Evolutionary conservation across 92 coral and sea anemone species (phyloP).

Genomic region (Actinostola sp.): DNA sequence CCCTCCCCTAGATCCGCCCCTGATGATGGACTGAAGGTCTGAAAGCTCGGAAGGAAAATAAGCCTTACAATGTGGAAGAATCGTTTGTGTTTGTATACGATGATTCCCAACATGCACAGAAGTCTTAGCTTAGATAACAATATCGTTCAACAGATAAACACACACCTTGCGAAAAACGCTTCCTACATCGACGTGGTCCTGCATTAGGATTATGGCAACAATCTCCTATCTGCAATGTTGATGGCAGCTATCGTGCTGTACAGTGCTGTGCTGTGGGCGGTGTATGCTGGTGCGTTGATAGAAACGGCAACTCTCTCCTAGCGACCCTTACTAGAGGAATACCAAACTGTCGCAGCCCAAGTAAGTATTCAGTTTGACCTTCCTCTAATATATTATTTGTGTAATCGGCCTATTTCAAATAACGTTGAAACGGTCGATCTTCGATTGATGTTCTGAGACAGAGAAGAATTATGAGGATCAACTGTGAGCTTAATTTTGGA

Average conservation of each 20-base stretch:
- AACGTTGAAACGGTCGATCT: too few relatives aligned
- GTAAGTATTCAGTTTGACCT: constrained; percentile 49
- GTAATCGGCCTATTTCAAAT: not conserved
- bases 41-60: too few relatives aligned
- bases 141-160: constrained; percentile 13
- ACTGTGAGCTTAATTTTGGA: too few relatives aligned
- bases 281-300: constrained; percentile 89
- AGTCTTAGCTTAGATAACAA: too few relatives aligned
- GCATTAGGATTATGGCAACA: constrained; percentile 63
- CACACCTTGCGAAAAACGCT: constrained; percentile 58
- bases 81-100: too few relatives aligned
- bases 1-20: too few relatives aligned
- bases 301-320: constrained; percentile 61
- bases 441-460: too few relatives aligned
- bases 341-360: constrained; percentile 78
- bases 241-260: constrained; percentile 69
- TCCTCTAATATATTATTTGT: not conserved
- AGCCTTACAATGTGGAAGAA: too few relatives aligned
- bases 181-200: constrained; percentile 47
- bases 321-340: constrained; percentile 69
- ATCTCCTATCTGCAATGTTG: constrained; percentile 64
- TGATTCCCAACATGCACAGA: too few relatives aligned
- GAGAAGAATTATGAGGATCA: too few relatives aligned
- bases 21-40: too few relatives aligned
- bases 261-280: constrained; percentile 88